Base-by-base conservation (phyloP, 2,888 invertebrate genomes). In the Dermolepida albohirtum region DNA sequence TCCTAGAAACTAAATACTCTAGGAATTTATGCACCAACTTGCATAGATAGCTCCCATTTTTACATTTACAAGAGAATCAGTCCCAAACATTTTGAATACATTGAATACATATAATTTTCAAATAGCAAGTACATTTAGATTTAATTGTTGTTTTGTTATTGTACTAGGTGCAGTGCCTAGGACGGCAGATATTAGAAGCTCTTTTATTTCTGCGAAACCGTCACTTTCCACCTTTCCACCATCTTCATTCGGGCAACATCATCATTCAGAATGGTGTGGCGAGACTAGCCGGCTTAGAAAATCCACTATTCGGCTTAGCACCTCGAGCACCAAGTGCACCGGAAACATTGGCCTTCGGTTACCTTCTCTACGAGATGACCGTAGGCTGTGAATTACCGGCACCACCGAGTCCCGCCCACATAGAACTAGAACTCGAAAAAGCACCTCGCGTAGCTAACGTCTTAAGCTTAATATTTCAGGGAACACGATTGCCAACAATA, bases 231-330 rank as follows among this genome's bases (percentile, higher is more conserved):
- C 89, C 92, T 8, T 94, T 94, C 77, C 89, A 92, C 49, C 95
- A 96, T 83, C 84, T 97, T 73, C 96, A 96, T 82, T 91, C 93
- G 63, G 96, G 96, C 43, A 97, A 97, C 84, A 90, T 97, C 27
- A 92, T 96, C 73, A 88, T 96, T 47, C 96, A 96, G 79, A 95
- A 96, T 81, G 95, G 96, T 16, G 94, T 95, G 0, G 96, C 96
- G 55, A 89, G 96, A 80, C 86, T 96, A 77, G 92, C 95, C 49
- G 96, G 94, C 0, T 84, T 95, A 72, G 96, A 96, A 83, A 96
- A 95, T 82, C 90, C 92, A 0, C 84, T 96, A 64, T 86, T 95
- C 50, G 94, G 95, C 1, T 89, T 92, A 55, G 84, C 87, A 14
- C 90, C 93, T 1, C 83, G 85, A 27, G 52, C 84, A 80, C 78